Conservation (phyloP, 37 sponge, comb jelly and placozoan species). For the Chondrilla cf. caribensis region DNA sequence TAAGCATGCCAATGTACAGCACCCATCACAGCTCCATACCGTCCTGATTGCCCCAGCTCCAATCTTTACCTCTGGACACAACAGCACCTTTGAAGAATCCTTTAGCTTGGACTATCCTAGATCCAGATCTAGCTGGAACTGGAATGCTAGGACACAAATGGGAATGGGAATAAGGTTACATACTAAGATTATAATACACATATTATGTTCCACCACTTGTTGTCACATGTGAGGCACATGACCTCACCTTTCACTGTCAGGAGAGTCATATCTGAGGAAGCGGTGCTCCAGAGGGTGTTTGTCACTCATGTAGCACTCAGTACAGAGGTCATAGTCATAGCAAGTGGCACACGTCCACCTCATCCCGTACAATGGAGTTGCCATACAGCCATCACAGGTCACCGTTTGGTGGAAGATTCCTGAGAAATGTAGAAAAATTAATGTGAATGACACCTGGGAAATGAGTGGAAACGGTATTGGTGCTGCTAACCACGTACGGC, state of each 20-base stretch:
- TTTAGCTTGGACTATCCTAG: constrained; percentile 39
- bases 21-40: constrained; percentile 39
- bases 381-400: constrained; percentile 64
- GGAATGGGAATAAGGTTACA: not conserved
- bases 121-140: constrained; percentile 20
- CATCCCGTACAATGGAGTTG: constrained; percentile 44
- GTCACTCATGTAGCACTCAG: constrained; percentile 69
- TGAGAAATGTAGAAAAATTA: constrained; percentile 3
- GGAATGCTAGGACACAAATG: not conserved
- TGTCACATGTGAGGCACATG: no score
- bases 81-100: constrained; percentile 83
- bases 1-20: not conserved
- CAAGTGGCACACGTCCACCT: constrained; percentile 86
- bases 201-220: no score
- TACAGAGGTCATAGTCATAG: constrained; percentile 86
- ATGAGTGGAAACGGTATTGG: no score
- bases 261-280: constrained; percentile 56
- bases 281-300: constrained; percentile 76
- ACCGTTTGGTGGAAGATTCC: constrained; percentile 31
- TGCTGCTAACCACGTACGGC: no score
- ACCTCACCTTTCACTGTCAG: constrained; percentile 21
- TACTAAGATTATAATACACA: no score
- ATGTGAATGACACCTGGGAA: constrained; percentile 40
- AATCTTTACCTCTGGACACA: constrained; percentile 83
- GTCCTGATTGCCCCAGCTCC: constrained; percentile 91